Evolutionary conservation across 2,113 vertebrate species (phyloP).

Genomic region (cat (Felis catus)): DNA sequence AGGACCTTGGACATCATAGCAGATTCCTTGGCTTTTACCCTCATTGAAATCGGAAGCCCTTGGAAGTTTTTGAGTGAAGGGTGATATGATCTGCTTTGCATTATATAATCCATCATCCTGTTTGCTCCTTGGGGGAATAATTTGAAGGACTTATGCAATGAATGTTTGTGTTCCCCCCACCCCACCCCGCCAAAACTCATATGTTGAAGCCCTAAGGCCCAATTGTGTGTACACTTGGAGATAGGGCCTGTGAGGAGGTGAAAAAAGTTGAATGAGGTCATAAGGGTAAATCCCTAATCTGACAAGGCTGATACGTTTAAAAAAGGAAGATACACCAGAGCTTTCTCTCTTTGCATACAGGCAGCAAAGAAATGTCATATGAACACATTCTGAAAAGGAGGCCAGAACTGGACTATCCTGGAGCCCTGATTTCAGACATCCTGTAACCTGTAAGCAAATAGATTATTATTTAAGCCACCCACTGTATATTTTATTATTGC

Average conservation of each 20-base stretch:
- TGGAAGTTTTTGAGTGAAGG: background rate
- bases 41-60: background rate
- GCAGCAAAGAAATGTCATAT: background rate
- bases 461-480: background rate
- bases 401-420: background rate
- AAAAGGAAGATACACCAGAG: background rate
- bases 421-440: background rate
- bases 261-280: background rate
- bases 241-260: background rate
- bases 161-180: background rate
- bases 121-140: background rate
- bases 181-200: background rate
- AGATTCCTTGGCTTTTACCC: background rate
- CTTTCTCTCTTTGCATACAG: background rate
- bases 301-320: background rate
- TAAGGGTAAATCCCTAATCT: background rate
- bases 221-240: background rate
- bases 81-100: background rate
- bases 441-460: background rate
- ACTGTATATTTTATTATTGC: background rate
- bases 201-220: background rate
- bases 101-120: background rate
- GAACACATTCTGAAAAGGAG: background rate
- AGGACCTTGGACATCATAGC: background rate
- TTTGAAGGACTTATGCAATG: background rate